phyloP scores from a whole-genome alignment of 2,113 vertebrate species.

The Pteronura brasiliensis region DNA sequence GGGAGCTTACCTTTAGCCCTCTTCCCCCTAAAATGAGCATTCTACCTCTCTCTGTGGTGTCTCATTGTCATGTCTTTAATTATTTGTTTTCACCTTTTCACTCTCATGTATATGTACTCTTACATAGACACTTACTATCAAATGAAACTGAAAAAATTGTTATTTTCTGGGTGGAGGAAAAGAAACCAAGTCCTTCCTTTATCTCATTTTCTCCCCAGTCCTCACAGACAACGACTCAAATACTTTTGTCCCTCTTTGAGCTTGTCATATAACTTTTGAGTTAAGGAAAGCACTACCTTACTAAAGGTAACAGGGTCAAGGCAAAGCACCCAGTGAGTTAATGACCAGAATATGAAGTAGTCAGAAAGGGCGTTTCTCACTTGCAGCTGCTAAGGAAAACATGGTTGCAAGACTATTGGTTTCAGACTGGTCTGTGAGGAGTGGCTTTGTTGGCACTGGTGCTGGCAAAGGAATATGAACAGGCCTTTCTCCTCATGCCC shows the following conservation, averaged over 20 bases:
- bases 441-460: neutral
- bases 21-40: neutral
- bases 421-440: neutral
- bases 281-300: neutral
- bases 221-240: neutral
- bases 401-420: neutral
- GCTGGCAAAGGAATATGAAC: constrained; percentile 3
- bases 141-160: neutral
- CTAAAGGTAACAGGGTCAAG: neutral
- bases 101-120: neutral
- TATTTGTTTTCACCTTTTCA: neutral
- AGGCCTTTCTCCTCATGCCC: neutral
- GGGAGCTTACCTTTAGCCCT: neutral
- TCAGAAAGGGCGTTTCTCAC: neutral
- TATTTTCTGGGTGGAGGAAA: neutral
- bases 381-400: neutral
- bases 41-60: neutral
- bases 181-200: neutral
- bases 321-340: neutral
- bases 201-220: neutral
- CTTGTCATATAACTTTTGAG: neutral
- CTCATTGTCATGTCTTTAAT: neutral
- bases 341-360: neutral
- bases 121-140: neutral
- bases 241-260: neutral